Percentiles rank a stretch among this genome's conserved stretches.
phyloP scores from a whole-genome alignment of 2,888 invertebrate species.

The Stenodema calcarata region DNA sequence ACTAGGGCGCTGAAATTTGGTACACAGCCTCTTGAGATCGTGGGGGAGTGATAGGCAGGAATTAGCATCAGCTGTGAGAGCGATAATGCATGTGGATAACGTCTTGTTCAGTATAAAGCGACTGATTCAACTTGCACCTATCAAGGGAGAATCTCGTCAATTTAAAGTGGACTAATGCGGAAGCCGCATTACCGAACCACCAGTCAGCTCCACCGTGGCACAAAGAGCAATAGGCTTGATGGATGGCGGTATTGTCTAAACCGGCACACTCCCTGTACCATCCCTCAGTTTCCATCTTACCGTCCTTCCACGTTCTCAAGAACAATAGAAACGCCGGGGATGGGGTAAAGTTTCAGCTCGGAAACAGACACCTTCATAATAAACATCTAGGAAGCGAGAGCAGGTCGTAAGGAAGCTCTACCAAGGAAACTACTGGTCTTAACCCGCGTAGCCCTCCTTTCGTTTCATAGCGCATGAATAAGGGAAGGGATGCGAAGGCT shows the following conservation, averaged over 20 bases:
- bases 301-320: background rate
- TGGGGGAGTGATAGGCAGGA: no score
- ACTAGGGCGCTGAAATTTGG: no score
- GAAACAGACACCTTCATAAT: slow-evolving; percentile 17
- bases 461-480: slow-evolving; percentile 13
- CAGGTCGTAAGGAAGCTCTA: background rate
- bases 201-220: background rate
- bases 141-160: background rate
- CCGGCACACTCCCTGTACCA: background rate
- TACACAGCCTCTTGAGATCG: no score
- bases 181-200: background rate
- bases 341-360: background rate
- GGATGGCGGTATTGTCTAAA: background rate
- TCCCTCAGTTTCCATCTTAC: background rate
- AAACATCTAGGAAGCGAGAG: background rate
- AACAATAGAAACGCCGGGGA: background rate
- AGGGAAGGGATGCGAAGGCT: background rate
- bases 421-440: background rate
- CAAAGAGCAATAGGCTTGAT: background rate
- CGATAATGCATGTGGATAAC: no score
- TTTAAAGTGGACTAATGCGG: background rate
- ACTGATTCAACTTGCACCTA: background rate
- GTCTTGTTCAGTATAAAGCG: background rate
- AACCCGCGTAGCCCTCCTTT: background rate
- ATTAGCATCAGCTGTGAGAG: no score